Conservation (phyloP, 30 jellyfish, hydroid and myxozoan species). For the Rhopilema esculentum region DNA sequence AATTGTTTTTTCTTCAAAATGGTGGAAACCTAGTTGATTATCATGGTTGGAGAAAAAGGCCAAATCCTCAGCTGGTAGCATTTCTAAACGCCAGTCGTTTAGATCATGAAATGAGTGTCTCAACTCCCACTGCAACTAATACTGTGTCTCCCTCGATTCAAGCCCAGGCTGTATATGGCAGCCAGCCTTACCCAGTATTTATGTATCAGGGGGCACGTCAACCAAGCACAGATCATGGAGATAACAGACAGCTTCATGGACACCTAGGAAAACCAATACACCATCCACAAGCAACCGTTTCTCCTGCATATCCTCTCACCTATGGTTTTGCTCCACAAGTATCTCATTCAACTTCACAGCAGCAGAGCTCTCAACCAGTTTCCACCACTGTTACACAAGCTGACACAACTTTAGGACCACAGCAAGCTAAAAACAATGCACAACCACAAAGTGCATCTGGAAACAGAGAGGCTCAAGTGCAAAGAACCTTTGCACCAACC, state of each 20-base stretch:
- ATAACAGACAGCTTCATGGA: conserved; percentile 7
- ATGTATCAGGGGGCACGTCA: conserved; percentile 39
- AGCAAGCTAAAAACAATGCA: conserved; percentile 12
- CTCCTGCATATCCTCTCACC: conserved; percentile 18
- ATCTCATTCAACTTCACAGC: conserved; percentile 14
- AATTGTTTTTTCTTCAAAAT: conserved; percentile 92
- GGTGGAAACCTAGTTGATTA: conserved; percentile 99
- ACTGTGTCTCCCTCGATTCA: conserved; percentile 82
- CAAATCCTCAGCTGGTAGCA: conserved; percentile 87
- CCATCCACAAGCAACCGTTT: not conserved
- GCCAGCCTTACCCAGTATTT: conserved; percentile 44
- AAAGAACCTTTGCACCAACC: not conserved
- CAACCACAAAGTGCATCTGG: not conserved
- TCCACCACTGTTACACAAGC: conserved; percentile 25
- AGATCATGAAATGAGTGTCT: conserved; percentile 81
- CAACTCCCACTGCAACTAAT: conserved; percentile 92
- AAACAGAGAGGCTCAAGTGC: conserved; percentile 11
- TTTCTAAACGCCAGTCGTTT: conserved; percentile 82
- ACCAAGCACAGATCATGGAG: conserved; percentile 26
- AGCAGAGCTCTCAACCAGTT: not conserved
- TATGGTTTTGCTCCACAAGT: conserved; percentile 29
- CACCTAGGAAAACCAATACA: conserved; percentile 48
- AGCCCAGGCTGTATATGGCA: conserved; percentile 74
- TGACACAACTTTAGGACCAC: conserved; percentile 4
- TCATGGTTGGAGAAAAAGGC: conserved; percentile 95